These are phyloP conservation scores for Marronus borbonicus DNA, from an alignment of 2,888 invertebrate genomes.

Conservation along the genomic window DNA sequence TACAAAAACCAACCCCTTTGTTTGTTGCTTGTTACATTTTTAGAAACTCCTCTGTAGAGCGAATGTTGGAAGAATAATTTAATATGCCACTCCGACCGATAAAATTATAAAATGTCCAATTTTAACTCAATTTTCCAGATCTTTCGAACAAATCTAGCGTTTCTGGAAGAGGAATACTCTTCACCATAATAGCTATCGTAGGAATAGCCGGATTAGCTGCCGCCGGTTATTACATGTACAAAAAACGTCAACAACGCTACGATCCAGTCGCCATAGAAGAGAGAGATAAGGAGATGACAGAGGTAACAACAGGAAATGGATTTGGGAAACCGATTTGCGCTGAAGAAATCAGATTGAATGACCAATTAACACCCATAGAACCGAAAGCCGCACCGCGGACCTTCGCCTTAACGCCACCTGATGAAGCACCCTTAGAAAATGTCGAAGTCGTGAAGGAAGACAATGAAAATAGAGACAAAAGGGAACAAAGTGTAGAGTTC, in stretches of 20 bases:
- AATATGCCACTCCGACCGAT: too few species aligned
- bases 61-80: too few species aligned
- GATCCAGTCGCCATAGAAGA: constrained; percentile 64
- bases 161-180: constrained; percentile 32
- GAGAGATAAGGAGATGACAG: constrained; percentile 59
- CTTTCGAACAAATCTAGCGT: constrained; percentile 7
- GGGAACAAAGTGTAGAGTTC: constrained; percentile 20
- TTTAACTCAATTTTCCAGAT: background rate
- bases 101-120: too few species aligned
- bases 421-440: background rate
- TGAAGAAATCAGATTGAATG: constrained; percentile 51
- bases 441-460: background rate
- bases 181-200: constrained; percentile 67
- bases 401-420: constrained; percentile 1
- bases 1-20: too few species aligned
- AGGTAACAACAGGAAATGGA: constrained; percentile 45
- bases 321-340: constrained; percentile 64
- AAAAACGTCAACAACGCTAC: constrained; percentile 60
- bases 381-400: constrained; percentile 27
- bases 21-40: too few species aligned
- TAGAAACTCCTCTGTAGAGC: too few species aligned
- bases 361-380: constrained; percentile 25
- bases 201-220: constrained; percentile 73
- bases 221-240: constrained; percentile 75
- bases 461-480: constrained; percentile 14